These are phyloP conservation scores for Sardina pilchardus DNA, from an alignment of 2,113 vertebrate genomes.

Conservation along the genomic window DNA sequence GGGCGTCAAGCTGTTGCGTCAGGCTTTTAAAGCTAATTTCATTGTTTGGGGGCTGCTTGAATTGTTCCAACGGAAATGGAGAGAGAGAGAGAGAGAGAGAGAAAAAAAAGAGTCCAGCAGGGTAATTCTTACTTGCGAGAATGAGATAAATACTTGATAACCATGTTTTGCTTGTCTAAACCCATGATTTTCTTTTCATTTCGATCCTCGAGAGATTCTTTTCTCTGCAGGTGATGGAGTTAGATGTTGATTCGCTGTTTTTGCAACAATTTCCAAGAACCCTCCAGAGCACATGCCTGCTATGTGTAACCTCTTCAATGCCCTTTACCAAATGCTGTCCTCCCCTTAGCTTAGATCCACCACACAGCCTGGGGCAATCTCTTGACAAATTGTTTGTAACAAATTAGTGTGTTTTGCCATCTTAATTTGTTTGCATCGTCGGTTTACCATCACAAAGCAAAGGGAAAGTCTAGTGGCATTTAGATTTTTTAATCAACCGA, in stretches of 20 bases:
- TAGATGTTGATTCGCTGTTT: not conserved
- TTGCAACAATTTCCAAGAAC: not conserved
- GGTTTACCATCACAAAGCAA: not conserved
- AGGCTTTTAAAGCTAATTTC: not conserved
- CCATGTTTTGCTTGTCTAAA: not conserved
- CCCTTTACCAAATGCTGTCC: not conserved
- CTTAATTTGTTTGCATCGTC: not conserved
- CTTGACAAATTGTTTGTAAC: conserved; percentile 32
- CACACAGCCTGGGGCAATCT: not conserved
- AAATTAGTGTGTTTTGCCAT: conserved; percentile 35
- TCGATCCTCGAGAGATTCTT: not conserved
- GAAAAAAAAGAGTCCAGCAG: not conserved
- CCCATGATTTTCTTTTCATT: not conserved
- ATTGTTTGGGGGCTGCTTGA: not conserved
- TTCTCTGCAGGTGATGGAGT: not conserved
- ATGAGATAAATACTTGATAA: not conserved
- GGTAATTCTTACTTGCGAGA: not conserved
- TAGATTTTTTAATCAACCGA: not conserved
- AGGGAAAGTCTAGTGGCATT: not conserved
- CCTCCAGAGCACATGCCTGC: not conserved
- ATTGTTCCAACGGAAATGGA: not conserved
- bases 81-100: no score
- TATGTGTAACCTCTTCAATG: not conserved
- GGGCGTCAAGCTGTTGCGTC: not conserved
- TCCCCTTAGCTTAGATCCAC: not conserved